phyloP scores from a whole-genome alignment of 2,113 vertebrate species.

The Notothenia coriiceps region DNA sequence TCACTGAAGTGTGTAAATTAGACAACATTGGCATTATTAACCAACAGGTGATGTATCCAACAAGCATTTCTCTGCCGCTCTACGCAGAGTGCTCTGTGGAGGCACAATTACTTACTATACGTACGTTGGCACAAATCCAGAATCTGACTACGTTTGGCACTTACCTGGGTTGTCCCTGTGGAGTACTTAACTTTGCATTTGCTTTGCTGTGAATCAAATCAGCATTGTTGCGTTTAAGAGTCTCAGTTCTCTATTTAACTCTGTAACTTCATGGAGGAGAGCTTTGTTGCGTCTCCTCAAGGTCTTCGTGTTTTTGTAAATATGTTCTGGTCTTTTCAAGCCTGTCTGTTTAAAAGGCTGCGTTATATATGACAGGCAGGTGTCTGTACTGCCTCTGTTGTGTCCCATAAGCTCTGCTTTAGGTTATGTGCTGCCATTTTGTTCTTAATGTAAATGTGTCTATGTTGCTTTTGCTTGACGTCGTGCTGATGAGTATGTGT shows the following conservation, averaged over 20 bases:
- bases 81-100: background rate
- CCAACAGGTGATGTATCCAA: background rate
- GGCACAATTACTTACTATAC: background rate
- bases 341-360: background rate
- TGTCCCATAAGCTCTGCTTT: background rate
- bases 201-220: constrained; percentile 15
- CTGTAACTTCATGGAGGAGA: background rate
- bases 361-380: background rate
- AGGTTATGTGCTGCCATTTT: background rate
- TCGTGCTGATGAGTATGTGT: background rate
- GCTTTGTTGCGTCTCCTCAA: constrained; percentile 15
- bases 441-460: background rate
- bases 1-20: too few relatives aligned
- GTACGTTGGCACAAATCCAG: constrained; percentile 3
- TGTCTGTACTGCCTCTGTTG: background rate
- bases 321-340: background rate
- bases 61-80: background rate
- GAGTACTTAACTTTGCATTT: background rate
- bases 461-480: background rate
- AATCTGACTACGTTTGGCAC: constrained; percentile 3
- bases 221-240: constrained; percentile 10
- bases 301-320: background rate
- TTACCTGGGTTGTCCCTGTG: constrained; percentile 3
- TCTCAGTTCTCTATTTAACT: constrained; percentile 20
- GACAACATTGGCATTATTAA: background rate